Evolutionary conservation across 2,113 vertebrate species (phyloP).

Genomic region (Columba janthina): DNA sequence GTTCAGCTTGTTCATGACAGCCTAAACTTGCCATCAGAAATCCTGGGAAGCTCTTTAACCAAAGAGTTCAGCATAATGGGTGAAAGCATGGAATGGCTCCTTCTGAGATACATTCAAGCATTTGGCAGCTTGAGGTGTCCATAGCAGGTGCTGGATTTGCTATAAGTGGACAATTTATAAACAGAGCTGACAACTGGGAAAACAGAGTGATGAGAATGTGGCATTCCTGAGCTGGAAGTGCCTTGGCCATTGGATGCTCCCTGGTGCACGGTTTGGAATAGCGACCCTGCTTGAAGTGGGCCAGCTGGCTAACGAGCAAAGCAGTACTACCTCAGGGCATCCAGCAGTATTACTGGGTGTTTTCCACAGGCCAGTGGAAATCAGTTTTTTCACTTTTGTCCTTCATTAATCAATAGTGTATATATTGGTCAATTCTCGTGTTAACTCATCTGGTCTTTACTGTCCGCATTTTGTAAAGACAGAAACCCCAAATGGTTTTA

Average conservation of each 20-base stretch:
- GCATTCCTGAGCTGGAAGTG: slow-evolving; percentile 66
- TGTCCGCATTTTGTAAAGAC: background rate
- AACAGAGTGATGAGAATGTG: slow-evolving; percentile 54
- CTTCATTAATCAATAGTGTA: background rate
- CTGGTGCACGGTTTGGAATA: slow-evolving; percentile 7
- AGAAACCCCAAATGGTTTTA: background rate
- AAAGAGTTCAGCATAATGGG: background rate
- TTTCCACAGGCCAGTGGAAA: slow-evolving; percentile 16
- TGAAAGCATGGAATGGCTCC: background rate
- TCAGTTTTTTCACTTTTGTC: background rate
- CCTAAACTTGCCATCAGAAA: slow-evolving; percentile 2
- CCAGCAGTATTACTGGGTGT: background rate
- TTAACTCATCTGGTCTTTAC: background rate
- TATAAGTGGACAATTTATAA: slow-evolving; percentile 84
- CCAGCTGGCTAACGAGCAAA: slow-evolving; percentile 16
- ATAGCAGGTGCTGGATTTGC: slow-evolving; percentile 79
- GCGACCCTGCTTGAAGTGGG: background rate
- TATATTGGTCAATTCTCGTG: background rate
- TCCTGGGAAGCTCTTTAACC: slow-evolving; percentile 17
- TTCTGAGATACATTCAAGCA: slow-evolving; percentile 18
- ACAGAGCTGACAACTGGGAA: slow-evolving; percentile 83
- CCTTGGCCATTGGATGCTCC: slow-evolving; percentile 56
- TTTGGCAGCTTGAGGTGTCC: slow-evolving; percentile 75
- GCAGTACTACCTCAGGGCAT: background rate
- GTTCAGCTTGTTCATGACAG: background rate